Conservation (phyloP, 1,140 invertebrate genomes). For the Leptonema lineaticorne region DNA sequence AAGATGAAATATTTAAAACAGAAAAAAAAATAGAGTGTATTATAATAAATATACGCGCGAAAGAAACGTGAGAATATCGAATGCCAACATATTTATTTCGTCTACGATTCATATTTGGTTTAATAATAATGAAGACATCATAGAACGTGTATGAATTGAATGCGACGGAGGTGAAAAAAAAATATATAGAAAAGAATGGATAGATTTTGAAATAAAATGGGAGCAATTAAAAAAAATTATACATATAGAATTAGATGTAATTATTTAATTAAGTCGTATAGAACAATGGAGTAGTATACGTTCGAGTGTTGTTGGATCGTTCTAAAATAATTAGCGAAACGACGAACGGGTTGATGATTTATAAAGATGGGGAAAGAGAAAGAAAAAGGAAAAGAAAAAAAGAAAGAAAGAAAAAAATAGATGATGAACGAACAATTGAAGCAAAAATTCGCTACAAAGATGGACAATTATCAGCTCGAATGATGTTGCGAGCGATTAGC, state of each 20-base stretch:
- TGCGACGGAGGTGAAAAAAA: not conserved
- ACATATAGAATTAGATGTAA: too few relatives aligned
- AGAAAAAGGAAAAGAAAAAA: too few relatives aligned
- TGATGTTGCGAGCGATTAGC: too few relatives aligned
- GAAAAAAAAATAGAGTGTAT: not conserved
- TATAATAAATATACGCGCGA: not conserved
- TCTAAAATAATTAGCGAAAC: conserved; percentile 23
- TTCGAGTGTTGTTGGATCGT: not conserved
- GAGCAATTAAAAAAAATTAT: too few relatives aligned
- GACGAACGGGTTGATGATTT: too few relatives aligned
- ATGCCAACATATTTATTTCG: not conserved
- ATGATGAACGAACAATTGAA: not conserved
- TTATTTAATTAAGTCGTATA: conserved; percentile 22
- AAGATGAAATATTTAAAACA: too few relatives aligned
- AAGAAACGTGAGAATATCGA: not conserved
- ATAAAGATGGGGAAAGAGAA: too few relatives aligned
- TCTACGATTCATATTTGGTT: not conserved
- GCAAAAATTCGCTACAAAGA: too few relatives aligned
- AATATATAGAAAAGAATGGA: too few relatives aligned
- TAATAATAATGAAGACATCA: not conserved
- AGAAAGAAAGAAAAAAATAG: too few relatives aligned
- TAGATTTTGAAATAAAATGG: too few relatives aligned
- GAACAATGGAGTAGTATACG: conserved; percentile 17
- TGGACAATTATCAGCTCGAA: not conserved
- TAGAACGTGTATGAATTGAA: not conserved